phyloP scores from a whole-genome alignment of 2,797 vertebrate genomes.

The Rallus crepitans region DNA sequence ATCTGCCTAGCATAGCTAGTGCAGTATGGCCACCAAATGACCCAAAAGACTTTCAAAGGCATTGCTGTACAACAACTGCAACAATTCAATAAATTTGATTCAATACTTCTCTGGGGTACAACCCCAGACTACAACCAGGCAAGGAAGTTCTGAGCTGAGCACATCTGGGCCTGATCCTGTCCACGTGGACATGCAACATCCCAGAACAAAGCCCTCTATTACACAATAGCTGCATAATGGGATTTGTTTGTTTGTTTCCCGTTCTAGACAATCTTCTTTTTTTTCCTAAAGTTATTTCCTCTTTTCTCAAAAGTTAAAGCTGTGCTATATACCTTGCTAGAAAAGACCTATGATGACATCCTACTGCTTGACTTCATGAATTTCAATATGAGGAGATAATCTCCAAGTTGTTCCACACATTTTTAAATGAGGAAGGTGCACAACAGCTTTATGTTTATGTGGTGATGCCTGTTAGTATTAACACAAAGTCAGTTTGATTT shows the following conservation, averaged over 20 bases:
- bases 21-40: neutral
- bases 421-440: neutral
- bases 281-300: neutral
- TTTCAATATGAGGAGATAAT: neutral
- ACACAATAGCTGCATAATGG: neutral
- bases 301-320: neutral
- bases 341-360: neutral
- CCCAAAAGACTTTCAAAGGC: neutral
- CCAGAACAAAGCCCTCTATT: neutral
- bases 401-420: rapidly evolving
- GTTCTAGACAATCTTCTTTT: neutral
- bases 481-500: neutral
- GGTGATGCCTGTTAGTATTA: neutral
- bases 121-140: neutral
- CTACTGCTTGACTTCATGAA: neutral
- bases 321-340: neutral
- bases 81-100: neutral
- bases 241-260: neutral
- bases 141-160: neutral
- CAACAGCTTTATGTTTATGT: neutral
- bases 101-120: neutral
- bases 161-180: neutral
- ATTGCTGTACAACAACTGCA: neutral
- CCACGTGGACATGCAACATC: rapidly evolving
- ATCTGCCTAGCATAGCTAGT: neutral